Evolutionary conservation across 2,113 vertebrate species (phyloP).

Genomic region (rabbit (Oryctolagus cuniculus)): DNA sequence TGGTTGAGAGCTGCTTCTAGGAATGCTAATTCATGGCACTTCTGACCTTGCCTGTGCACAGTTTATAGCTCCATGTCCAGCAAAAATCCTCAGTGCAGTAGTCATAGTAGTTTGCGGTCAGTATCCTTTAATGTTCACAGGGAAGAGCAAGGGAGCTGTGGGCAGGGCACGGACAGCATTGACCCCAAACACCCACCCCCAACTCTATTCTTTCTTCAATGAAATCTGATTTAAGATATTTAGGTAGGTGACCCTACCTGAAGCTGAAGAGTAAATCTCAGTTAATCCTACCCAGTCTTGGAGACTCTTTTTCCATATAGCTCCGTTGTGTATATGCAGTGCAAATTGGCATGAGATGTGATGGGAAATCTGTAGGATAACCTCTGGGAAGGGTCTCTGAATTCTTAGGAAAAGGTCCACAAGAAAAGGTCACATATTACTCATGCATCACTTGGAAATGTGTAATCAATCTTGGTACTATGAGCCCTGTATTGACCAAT

Average conservation of each 20-base stretch:
- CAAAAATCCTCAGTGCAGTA: background rate
- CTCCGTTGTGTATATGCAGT: background rate
- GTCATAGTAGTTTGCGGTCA: background rate
- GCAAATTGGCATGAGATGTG: background rate
- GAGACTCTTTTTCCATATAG: conserved; percentile 19
- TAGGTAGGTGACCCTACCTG: background rate
- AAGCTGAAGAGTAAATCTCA: conserved; percentile 12
- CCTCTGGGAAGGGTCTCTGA: background rate
- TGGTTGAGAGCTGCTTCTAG: conserved; percentile 10
- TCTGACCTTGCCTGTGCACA: background rate
- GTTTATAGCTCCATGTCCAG: background rate
- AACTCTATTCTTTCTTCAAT: background rate
- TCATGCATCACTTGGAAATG: background rate
- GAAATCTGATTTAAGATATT: conserved; percentile 6
- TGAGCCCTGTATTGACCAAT: background rate
- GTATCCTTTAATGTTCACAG: background rate
- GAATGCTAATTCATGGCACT: background rate
- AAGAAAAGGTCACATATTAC: background rate
- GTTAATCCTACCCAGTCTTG: background rate
- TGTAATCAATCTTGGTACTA: background rate
- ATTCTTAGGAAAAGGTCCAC: background rate
- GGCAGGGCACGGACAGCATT: background rate
- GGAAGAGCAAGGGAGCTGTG: background rate
- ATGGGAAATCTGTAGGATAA: background rate
- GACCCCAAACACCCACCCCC: background rate